Percentiles rank a stretch among this genome's conserved stretches.
Conservation (phyloP, 2,113 vertebrate genomes). For the Platichthys flesus region DNA sequence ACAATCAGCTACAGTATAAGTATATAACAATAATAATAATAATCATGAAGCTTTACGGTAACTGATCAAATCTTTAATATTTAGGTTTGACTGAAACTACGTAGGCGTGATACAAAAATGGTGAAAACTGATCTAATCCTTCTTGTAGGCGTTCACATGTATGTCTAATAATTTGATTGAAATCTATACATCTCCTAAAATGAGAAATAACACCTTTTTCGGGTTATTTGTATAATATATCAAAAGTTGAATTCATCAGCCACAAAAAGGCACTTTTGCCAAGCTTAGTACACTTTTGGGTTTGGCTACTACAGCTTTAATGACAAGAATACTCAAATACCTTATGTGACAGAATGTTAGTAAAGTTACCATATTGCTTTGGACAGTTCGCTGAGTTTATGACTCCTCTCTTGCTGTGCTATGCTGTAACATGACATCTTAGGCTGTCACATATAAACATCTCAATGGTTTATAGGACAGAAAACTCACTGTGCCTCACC, state of each 20-base stretch:
- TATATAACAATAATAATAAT: neutral
- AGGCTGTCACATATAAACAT: no score
- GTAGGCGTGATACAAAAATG: neutral
- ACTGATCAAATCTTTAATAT: neutral
- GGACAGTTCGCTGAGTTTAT: no score
- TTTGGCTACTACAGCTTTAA: neutral
- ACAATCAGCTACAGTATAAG: neutral
- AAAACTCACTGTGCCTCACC: no score
- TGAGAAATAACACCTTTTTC: neutral
- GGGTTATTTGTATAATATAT: neutral
- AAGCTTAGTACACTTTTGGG: neutral
- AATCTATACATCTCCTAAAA: neutral
- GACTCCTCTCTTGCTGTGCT: no score
- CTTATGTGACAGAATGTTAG: no score
- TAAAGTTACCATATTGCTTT: no score
- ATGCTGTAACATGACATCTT: no score
- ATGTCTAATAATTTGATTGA: neutral
- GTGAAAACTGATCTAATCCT: neutral
- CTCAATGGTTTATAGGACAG: no score
- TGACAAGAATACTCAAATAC: neutral
- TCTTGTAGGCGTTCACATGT: neutral
- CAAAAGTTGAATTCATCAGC: neutral
- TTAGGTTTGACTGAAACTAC: neutral
- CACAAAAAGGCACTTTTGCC: neutral
- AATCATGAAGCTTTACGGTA: neutral